Base-by-base conservation (phyloP, 2,113 vertebrate species). In the Thinocorus orbignyianus region DNA sequence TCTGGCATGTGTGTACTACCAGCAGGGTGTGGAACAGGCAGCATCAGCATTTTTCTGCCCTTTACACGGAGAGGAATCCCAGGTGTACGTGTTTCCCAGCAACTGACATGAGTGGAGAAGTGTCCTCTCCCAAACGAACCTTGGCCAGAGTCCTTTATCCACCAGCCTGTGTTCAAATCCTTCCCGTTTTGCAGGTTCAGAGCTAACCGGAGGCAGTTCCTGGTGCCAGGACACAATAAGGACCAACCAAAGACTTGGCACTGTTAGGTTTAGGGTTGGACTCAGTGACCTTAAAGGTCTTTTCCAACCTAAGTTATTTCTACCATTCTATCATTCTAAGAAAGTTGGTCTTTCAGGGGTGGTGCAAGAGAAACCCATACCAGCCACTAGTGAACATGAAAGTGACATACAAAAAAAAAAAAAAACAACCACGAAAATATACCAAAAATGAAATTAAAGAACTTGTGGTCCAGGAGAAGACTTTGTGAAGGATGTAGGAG, bases 61-160 rank as follows among this genome's bases (percentile, higher is more conserved):
- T 66, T 57, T 4, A 74, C 4, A 28, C 10, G 0, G 4, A 60
- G n/a, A 68, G 12, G 13, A 1, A 3, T 28, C 54, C 15, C 10
- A 62, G 25, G 23, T 39, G 7, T 74, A 35, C 15, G 20, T 57
- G 16, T 48, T 86, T 86, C 37, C 23, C 46, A 51, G 17, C 18
- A 78, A 10, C 9, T 5, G 10, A 28, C 26, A 11, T 5, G 22
- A 20, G 3, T 15, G 0, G 33, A 61, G 30, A 79, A 14, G 14
- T 46, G 33, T 7, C 3, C 12, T 61, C 24, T 70, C 35, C 46
- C 55, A 48, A 51, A 73, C 0, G 9, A 11, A 48, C 41, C 4
- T 46, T 37, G 26, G 13, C 30, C 46, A 44, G 5, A 12, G 6
- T 66, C 57, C 26, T 39, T 11, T 46, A 7, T 49, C 51, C 30